Evolutionary conservation across 2,113 vertebrate species (phyloP), one percentile per base, ranked within the genome.

Genomic region (Noctilio leporinus): DNA sequence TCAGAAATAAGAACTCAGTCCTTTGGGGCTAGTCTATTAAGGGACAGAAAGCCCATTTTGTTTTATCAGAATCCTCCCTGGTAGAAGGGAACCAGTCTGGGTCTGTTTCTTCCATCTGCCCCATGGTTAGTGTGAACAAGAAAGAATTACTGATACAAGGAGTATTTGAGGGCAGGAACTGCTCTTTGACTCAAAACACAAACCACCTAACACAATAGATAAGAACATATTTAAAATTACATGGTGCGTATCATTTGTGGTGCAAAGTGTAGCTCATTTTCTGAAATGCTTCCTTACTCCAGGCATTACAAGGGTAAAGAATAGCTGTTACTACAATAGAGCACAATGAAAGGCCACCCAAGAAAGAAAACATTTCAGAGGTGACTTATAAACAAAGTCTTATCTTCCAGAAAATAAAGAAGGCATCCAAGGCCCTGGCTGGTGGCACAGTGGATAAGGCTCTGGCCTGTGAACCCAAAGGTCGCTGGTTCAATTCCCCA

Each of bases 311-410:
- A 30, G 40, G 59, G 26, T 95, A 94, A 96, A 73, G 86, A 92
- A 96, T 92, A 33, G 62, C 5, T 35, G 19, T 55, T 72, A n/a
- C 35, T 67, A 75, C 70, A 96, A 0, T 0, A 59, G 57, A 6
- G 40, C 81, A 53, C 12, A 35, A 43, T 65, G 70, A 95, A 94
- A 96, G 2, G 11, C 93, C 91, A 92, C 89, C 81, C 67, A 24
- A 51, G 65, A 96, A 95, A 93, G 88, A 70, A 96, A 93, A 93
- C 26, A 89, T 94, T 97, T 95, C 81, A 96, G 87, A 91, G 95
- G 97, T 93, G 95, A 51, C 92, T 94, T 80, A 49, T 90, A 94
- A 96, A 22, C 92, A 86, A 40, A 83, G 86, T 70, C 10, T 86
- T 49, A 43, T 76, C 93, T 96, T 94, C n/a, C 38, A 93, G 95